Conservation (phyloP, 2,888 invertebrate species). For the Clusia tigrina region DNA sequence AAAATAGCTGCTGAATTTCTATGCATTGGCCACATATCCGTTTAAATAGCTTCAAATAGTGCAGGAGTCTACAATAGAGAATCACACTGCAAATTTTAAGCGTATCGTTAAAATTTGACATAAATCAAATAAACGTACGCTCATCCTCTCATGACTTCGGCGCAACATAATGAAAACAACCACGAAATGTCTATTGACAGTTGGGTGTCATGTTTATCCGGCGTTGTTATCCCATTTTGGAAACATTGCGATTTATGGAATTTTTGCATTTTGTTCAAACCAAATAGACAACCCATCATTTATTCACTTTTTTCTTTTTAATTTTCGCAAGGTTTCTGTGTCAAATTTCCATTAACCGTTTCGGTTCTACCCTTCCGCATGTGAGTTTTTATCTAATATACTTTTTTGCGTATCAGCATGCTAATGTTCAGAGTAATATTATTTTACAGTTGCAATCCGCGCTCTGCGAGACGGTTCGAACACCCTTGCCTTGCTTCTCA, state of each 20-base stretch:
- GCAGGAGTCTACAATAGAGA: background rate
- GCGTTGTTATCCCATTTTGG: slow-evolving; percentile 61
- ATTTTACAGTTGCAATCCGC: slow-evolving; percentile 9
- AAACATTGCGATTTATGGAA: slow-evolving; percentile 61
- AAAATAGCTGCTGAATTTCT: background rate
- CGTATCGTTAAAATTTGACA: slow-evolving; percentile 58
- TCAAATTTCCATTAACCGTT: slow-evolving; percentile 60
- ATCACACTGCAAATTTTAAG: background rate
- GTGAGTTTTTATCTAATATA: slow-evolving; percentile 20
- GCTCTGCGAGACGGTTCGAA: background rate
- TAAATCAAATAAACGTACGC: slow-evolving; percentile 62
- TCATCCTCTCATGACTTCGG: slow-evolving; percentile 43
- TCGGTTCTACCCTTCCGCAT: slow-evolving; percentile 42
- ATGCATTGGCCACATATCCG: background rate
- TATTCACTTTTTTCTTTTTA: slow-evolving; percentile 42
- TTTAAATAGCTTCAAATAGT: background rate
- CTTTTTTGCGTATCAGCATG: slow-evolving; percentile 41
- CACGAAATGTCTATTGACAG: slow-evolving; percentile 65
- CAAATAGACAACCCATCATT: slow-evolving; percentile 52
- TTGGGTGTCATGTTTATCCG: slow-evolving; percentile 66
- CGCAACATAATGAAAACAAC: slow-evolving; percentile 56
- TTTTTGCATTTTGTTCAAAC: slow-evolving; percentile 33
- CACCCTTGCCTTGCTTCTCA: slow-evolving; percentile 30
- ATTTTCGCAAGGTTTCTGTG: slow-evolving; percentile 53
- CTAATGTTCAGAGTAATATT: slow-evolving; percentile 55